Evolutionary conservation across 2,113 vertebrate species (phyloP), one percentile per base, ranked within the genome.

Genomic region (Brevimyrus niger): DNA sequence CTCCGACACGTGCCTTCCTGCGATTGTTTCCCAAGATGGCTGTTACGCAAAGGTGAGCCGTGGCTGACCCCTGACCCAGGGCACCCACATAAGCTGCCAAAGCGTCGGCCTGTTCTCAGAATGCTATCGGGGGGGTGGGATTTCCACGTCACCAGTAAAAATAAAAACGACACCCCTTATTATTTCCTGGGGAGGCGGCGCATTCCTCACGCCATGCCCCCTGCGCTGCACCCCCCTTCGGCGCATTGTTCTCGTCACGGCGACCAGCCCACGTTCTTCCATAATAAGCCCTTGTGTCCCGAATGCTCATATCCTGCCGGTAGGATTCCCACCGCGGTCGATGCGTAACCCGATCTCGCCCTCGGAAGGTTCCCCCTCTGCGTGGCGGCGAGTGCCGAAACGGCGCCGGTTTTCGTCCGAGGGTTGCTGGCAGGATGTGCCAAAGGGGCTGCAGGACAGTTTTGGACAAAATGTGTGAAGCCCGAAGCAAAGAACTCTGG

Each of bases 51-150:
- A 97, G 97, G 96, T 94, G 94, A 95, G 95, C 95, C 94, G 91
- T 96, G 97, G 96, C 98, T 97, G 97, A 93, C 95, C 95, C 92
- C 96, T 95, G 97, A 97, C 98, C 98, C 98, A 97, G 93, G 3
- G 90, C 94, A 93, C 96, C 94, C 31, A 46, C 96, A 97, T 96
- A 98, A 97, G 98, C 97, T 97, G 95, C 95, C 95, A 95, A 96
- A 95, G 42, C n/a, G 42, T 42, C 94, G 95, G 92, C 95, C 94
- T 95, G 96, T 95, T 96, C 96, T 96, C 94, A 94, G 93, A 95
- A 93, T 90, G 38, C 93, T 95, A 97, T 97, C 97, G 98, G 97
- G 98, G 96, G 93, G 44, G 92, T 91, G 65, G 90, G 91, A 90
- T 95, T 95, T 95, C 94, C 92, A 92, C 93, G 92, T 93, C 92